Evolutionary conservation across 2,888 invertebrate species (phyloP), one percentile per base, ranked within the genome.

Genomic region (Caenorhabditis doughertyi): DNA sequence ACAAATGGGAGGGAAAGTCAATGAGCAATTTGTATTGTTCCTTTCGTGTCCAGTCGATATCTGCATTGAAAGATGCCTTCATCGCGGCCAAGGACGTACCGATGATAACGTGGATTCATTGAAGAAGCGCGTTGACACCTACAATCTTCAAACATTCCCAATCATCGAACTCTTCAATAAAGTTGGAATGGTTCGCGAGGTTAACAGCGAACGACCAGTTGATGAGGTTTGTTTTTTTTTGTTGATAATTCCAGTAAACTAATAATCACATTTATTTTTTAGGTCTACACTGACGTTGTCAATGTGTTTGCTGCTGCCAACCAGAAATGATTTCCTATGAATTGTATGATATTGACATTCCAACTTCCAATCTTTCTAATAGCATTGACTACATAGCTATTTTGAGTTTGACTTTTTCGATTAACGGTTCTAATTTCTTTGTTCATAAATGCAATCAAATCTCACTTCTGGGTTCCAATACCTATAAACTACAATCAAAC

Each of bases 51-150:
- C 95, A 1, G 95, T 96, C 85, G 94, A 93, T 93, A 93, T 95
- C 8, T 98, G 98, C 92, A 95, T 95, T 0, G 93, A 95, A 39
- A 94, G 99, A 47, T 98, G 98, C 92, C 92, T 99, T 71, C 94
- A 95, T 51, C 64, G 60, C 53, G 86, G 85, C 3, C 74, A 84
- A 70, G 86, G 86, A 42, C 44, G 86, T 16, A 94, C 95, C 0
- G 99, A 99, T 92, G 99, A 99, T 92, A 99, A 99, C 92, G 92
- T 94, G 55, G 96, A 97, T 49, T 95, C 95, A 87, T 93, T 98
- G 58, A 94, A 95, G 88, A 96, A 97, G 92, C 94, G 97, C 80
- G 90, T 85, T 44, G 74, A 79, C 9, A 90, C 90, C 7, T 90
- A 91, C 84, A 89, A 92, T 76, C 83, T 80, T 5, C 89, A 90